phyloP scores from a whole-genome alignment of 37 sponge, comb jelly and placozoan species.

The Aplysina aerophoba region DNA sequence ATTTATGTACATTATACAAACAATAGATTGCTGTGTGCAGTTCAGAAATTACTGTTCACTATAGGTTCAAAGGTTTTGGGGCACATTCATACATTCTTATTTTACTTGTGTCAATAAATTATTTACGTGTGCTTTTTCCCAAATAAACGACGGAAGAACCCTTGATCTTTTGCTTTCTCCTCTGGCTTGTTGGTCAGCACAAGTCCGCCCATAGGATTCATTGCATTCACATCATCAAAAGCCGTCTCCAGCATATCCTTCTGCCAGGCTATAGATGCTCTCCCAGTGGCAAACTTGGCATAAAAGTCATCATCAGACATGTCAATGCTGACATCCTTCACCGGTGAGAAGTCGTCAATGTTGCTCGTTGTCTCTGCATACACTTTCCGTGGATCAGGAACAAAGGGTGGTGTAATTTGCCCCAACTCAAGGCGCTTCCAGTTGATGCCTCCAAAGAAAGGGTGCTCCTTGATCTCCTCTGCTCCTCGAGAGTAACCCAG shows the following conservation, averaged over 20 bases:
- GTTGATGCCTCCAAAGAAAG: conserved; percentile 84
- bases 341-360: conserved; percentile 96
- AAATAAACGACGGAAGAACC: conserved; percentile 11
- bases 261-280: conserved; percentile 91
- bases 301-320: conserved; percentile 88
- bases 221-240: conserved; percentile 17
- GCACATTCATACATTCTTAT: too few species aligned
- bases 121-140: conserved; percentile 10
- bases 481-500: conserved; percentile 69
- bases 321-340: conserved; percentile 92
- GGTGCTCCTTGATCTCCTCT: conserved; percentile 70
- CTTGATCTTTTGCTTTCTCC: neutral
- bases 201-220: neutral
- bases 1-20: too few species aligned
- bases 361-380: conserved; percentile 95
- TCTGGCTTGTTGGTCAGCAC: neutral
- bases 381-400: conserved; percentile 83
- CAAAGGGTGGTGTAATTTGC: conserved; percentile 76
- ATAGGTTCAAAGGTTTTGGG: too few species aligned
- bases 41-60: too few species aligned
- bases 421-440: conserved; percentile 92
- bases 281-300: conserved; percentile 88
- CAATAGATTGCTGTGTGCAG: too few species aligned
- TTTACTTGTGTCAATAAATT: too few species aligned
- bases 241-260: conserved; percentile 68